phyloP scores from a whole-genome alignment of 2,888 invertebrate species.

The Parnassius mnemosyne region DNA sequence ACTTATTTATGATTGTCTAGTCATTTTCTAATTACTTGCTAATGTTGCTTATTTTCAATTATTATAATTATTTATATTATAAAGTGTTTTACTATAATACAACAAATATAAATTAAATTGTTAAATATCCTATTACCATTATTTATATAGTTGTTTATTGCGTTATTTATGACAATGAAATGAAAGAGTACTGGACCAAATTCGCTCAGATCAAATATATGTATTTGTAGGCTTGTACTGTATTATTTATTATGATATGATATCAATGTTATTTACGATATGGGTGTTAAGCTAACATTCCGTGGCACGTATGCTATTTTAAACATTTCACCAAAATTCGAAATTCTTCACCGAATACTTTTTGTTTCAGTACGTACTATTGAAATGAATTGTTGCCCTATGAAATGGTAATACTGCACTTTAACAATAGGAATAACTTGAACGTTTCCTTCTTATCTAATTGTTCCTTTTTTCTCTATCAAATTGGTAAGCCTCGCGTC shows the following conservation, averaged over 20 bases:
- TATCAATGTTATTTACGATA: not conserved
- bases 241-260: not conserved
- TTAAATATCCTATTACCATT: not conserved
- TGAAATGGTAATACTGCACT: too few relatives aligned
- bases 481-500: too few relatives aligned
- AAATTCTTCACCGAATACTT: too few relatives aligned
- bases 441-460: too few relatives aligned
- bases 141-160: not conserved
- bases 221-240: conserved; percentile 8
- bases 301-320: too few relatives aligned
- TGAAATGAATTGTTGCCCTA: too few relatives aligned
- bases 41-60: conserved; percentile 14
- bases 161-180: too few relatives aligned
- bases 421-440: too few relatives aligned
- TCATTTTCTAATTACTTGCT: conserved; percentile 17
- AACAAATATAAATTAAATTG: not conserved
- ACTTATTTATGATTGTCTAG: conserved; percentile 11
- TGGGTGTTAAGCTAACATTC: too few relatives aligned
- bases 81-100: not conserved
- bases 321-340: too few relatives aligned
- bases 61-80: conserved; percentile 1
- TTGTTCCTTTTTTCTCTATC: too few relatives aligned
- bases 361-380: too few relatives aligned
- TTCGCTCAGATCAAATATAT: not conserved
- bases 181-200: conserved; percentile 7